Percentiles rank a stretch among this genome's conserved stretches.
Conservation (phyloP, 2,888 invertebrate genomes). For the Brenthis ino region DNA sequence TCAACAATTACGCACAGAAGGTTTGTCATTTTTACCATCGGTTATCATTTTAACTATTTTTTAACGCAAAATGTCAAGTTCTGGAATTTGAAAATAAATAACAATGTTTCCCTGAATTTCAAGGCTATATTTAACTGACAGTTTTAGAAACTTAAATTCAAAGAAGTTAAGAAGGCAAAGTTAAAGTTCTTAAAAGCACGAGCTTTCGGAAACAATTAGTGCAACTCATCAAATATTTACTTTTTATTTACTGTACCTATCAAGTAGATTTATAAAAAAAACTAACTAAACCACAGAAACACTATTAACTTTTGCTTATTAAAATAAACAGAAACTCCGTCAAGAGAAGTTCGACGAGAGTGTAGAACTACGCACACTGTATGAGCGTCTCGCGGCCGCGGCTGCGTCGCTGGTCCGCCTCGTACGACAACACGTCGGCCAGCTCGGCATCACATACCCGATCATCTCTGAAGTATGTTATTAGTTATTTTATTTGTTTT, state of each 20-base stretch:
- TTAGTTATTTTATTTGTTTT: too few relatives aligned
- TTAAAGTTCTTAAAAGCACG: too few relatives aligned
- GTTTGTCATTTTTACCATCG: constrained; percentile 54
- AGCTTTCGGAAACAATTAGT: too few relatives aligned
- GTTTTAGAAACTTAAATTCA: too few relatives aligned
- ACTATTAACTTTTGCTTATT: background rate
- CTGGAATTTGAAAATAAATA: too few relatives aligned
- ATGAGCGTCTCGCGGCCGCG: constrained; percentile 80
- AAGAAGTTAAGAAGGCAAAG: too few relatives aligned
- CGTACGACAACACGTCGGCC: constrained; percentile 63
- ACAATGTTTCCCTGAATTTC: too few relatives aligned
- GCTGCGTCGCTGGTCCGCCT: constrained; percentile 79
- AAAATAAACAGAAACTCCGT: constrained; percentile 77
- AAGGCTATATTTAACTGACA: too few relatives aligned
- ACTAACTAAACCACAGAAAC: background rate
- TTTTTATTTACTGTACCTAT: background rate
- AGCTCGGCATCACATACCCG: constrained; percentile 51
- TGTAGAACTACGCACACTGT: constrained; percentile 84
- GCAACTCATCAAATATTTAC: background rate
- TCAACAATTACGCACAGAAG: constrained; percentile 85
- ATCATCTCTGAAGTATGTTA: constrained; percentile 55
- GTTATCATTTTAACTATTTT: too few relatives aligned
- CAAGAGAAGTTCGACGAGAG: constrained; percentile 84
- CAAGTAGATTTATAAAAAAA: background rate
- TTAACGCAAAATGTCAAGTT: too few relatives aligned